Evolutionary conservation across 2,113 vertebrate genomes (phyloP), one percentile per base, ranked within the genome.

Genomic region (Bubalus kerabau): DNA sequence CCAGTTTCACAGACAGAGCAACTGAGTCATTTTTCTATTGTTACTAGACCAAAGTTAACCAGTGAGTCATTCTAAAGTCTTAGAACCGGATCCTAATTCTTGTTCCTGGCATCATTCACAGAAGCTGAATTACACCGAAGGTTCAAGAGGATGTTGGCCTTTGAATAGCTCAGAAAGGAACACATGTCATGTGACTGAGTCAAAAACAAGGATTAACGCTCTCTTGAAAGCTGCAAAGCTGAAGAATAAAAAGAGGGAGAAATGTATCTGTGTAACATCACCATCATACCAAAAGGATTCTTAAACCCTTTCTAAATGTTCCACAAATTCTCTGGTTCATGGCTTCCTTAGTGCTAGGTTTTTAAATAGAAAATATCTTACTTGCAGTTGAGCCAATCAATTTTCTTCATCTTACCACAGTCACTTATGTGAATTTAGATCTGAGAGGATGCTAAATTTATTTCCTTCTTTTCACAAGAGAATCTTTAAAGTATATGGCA

Each of bases 21-120:
- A 97, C 94, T 50, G 81, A 96, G 62, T 98, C 97, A 98, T 93
- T 97, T 85, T 97, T 81, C 97, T 96, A 97, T 98, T 98, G 98
- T 97, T 95, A 71, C 62, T 14, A 24, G 36, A 91, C 93, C 52
- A 81, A 96, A 95, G 96, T 93, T 96, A 97, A 89, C 46, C 80
- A 89, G 57, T 97, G 97, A 98, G 91, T 98, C 97, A 98, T 91
- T 59, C 71, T 94, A 0, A 95, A 90, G 92, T 90, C 90, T 64
- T 84, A 96, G 80, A 94, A 94, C 78, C 0, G 2, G 93, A 89
- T 98, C 91, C 62, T 64, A 43, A 50, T 93, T 96, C 95, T 95
- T 94, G 54, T 81, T 96, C 60, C 89, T 97, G 97, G 91, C 50
- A 12, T 59, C 67, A 74, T 82, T 94, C 28, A 52, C 2, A 4